Evolutionary conservation across 2,113 vertebrate genomes (phyloP), one percentile per base, ranked within the genome.

Genomic region (Epinephelus lanceolatus): DNA sequence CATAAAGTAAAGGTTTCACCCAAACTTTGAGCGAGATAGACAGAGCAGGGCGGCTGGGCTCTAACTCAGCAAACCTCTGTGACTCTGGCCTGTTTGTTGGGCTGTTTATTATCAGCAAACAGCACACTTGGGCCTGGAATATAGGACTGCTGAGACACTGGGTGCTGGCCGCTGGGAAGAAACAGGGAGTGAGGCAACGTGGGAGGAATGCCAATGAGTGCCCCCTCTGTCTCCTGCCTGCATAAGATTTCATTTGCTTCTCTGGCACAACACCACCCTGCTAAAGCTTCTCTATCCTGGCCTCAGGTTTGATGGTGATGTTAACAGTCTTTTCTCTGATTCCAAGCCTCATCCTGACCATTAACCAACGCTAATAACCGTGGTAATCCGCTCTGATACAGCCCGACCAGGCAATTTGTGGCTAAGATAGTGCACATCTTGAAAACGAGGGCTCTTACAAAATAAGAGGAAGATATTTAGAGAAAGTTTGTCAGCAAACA

Each of bases 171-270:
- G 70, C 87, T 59, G 79, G 87, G 85, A 78, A 71, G 88, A 88
- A 90, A 90, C 86, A 61, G 82, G 84, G 78, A 91, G 85, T n/a
- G 55, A 81, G 81, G 67, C 47, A 37, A 88, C 67, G 55, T 62
- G 63, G 86, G 53, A 84, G 25, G 95, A 94, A 95, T 95, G 91
- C 92, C 93, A 94, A 95, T 95, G 91, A 95, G 89, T 23, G 52
- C 72, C 76, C 61, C 78, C 78, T 82, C 79, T 37, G 33, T 37
- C 33, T 88, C 61, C 67, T 80, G 63, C 70, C 67, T 19, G 52
- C 42, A 12, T 45, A 12, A 90, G 89, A 86, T 91, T 91, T 86
- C 49, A 89, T 93, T 92, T 89, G 73, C 68, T 9, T 18, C 72
- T 80, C 76, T 59, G 74, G 71, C 77, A 86, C 77, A 86, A 60